Base-by-base conservation (phyloP, 2,888 invertebrate species). In the Napeogenes inachia region DNA sequence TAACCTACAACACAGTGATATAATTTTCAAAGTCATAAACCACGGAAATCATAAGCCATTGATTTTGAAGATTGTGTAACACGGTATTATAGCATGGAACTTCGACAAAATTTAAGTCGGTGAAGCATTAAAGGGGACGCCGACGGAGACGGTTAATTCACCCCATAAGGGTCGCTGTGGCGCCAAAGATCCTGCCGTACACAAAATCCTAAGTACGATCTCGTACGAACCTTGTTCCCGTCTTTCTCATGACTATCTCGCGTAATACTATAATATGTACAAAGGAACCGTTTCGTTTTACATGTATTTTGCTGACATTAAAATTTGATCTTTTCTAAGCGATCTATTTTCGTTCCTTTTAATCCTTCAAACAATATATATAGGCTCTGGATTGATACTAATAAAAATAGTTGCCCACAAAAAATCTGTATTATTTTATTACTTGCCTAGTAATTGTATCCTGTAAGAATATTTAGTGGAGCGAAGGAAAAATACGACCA, bases 51-150 rank as follows among this genome's bases (percentile, higher is more conserved):
- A 87, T 87, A 83, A 85, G 85, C 82, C 82, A 84, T 86, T 81
- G 78, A 73, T 70, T 75, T 76, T 76, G 72, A 75, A 75, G 78
- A 84, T 87, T 85, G 79, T 80, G 85, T 80, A 86, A 87, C 83
- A 77, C 78, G 79, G 81, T 81, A 84, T 85, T 83, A 84, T 78
- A 79, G 82, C 76, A 83, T 87, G 79, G 85, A 88, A 89, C 87
- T 89, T 89, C 87, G 84, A 86, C 84, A 84, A 87, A 89, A 89
- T 90, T 90, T 90, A 88, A 90, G 85, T 87, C 84, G 81, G 80
- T 80, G 81, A 77, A 80, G 85, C 86, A 87, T 89, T 89, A 87
- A 86, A 88, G 89, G 89, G 89, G 88, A 85, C 82, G 79, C 75
- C 80, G 81, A 76, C 76, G 79, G 79, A 85, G 88, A 86, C 87